Conservation (phyloP, 2,797 vertebrate genomes). For the Macroramphosus scolopax region DNA sequence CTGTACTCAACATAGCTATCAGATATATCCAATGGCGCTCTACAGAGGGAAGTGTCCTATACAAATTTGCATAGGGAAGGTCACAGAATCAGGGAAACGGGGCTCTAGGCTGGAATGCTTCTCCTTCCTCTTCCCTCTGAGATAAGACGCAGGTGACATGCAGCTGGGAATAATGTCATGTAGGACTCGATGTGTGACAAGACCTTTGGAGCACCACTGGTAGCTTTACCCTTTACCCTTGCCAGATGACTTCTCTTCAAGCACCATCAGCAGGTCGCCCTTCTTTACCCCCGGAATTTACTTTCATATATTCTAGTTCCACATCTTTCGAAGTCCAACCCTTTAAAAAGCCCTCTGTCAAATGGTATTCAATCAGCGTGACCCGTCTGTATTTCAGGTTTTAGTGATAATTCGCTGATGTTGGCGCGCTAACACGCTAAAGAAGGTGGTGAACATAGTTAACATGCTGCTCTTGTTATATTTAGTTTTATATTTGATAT, state of each 20-base stretch:
- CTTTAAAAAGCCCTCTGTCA: no score
- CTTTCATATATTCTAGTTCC: no score
- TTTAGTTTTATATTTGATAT: no score
- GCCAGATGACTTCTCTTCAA: no score
- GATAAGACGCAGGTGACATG: conserved; percentile 50
- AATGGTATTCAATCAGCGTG: no score
- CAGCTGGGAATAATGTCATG: conserved; percentile 54
- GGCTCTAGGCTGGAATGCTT: conserved; percentile 37
- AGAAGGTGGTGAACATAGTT: background rate
- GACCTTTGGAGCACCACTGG: conserved; percentile 41
- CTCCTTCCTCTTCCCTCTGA: conserved; percentile 64
- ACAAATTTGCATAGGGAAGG: conserved; percentile 70
- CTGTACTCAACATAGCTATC: conserved; percentile 11
- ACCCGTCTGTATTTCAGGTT: no score
- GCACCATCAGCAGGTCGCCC: no score
- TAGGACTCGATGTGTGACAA: conserved; percentile 45
- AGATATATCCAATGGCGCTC: conserved; percentile 3
- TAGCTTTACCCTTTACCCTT: conserved; percentile 31
- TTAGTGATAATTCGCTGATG: conserved; percentile 6
- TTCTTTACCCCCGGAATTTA: no score
- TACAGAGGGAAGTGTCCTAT: conserved; percentile 30
- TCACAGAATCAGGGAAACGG: conserved; percentile 50
- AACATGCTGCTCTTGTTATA: background rate
- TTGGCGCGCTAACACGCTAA: background rate
- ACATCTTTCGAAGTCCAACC: no score